A percentile compares a stretch with the other conserved stretches of the same genome.
Conservation (phyloP, 53 echinoderm and acorn worm species). For the Paracentrotus lividus region DNA sequence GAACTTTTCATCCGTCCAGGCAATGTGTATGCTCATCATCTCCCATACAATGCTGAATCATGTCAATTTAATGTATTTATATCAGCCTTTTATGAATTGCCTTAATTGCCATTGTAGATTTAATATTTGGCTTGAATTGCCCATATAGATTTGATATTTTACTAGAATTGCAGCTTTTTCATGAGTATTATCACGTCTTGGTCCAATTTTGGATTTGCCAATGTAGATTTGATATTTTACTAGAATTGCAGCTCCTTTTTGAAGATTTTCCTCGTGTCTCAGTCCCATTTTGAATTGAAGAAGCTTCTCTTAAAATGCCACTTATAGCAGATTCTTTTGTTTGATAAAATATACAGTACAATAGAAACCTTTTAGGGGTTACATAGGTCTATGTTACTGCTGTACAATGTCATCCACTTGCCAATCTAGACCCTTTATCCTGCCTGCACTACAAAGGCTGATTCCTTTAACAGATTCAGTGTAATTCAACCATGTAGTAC, state of each 20-base stretch:
- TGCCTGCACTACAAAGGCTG: too few species aligned
- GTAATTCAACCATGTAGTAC: too few species aligned
- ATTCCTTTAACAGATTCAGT: too few species aligned
- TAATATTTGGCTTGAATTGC: constrained; percentile 1
- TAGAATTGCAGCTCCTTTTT: not conserved
- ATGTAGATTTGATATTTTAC: constrained; percentile 16
- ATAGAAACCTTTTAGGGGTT: too few species aligned
- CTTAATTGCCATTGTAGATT: not conserved
- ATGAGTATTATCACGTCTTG: not conserved
- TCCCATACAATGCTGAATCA: not conserved
- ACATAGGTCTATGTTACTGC: too few species aligned
- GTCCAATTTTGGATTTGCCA: constrained; percentile 53
- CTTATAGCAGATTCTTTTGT: too few species aligned
- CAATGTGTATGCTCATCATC: not conserved
- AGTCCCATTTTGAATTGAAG: too few species aligned
- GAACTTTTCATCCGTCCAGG: constrained; percentile 7
- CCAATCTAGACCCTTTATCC: too few species aligned
- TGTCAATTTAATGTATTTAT: not conserved
- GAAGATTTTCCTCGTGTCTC: not conserved
- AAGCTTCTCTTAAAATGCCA: too few species aligned
- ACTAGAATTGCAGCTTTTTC: not conserved
- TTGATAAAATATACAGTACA: too few species aligned
- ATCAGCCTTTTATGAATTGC: constrained; percentile 5
- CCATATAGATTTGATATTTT: constrained; percentile 29
- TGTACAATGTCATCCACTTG: too few species aligned